These are phyloP conservation scores for Euthynnus affinis DNA, from an alignment of 2,797 vertebrate species.

Conservation along the genomic window DNA sequence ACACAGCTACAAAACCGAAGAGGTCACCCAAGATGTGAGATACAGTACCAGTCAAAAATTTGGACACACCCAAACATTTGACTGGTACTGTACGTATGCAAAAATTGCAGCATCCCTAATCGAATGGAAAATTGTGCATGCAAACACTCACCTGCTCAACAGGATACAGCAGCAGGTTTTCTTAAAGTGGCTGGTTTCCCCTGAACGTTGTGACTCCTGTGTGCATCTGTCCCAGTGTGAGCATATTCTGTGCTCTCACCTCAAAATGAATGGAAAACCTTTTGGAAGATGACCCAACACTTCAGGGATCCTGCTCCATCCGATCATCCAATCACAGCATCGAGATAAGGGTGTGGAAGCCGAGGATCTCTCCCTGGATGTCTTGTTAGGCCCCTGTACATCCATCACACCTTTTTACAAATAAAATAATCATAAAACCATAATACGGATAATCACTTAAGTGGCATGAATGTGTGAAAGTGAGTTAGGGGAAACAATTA, in stretches of 20 bases:
- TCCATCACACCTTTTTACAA: constrained; percentile 10
- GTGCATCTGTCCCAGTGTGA: constrained; percentile 23
- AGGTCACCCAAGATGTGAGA: neutral
- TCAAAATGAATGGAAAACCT: constrained; percentile 56
- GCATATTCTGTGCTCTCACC: constrained; percentile 27
- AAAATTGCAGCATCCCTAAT: neutral
- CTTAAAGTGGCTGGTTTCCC: neutral
- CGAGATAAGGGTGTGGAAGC: constrained; percentile 48
- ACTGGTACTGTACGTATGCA: neutral
- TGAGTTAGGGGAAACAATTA: neutral
- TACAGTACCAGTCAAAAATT: neutral
- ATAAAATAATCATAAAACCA: constrained; percentile 7
- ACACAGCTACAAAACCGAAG: neutral
- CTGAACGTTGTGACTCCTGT: constrained; percentile 19
- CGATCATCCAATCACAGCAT: constrained; percentile 77
- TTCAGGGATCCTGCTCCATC: constrained; percentile 66
- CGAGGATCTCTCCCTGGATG: constrained; percentile 54
- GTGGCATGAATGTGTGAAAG: neutral
- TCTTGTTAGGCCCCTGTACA: constrained; percentile 41
- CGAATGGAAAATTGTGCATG: neutral
- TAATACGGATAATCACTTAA: neutral
- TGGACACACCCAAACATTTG: too few species aligned
- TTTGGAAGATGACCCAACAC: constrained; percentile 76
- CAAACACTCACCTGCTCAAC: constrained; percentile 57
- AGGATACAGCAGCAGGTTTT: neutral